phyloP scores from a whole-genome alignment of 2,113 vertebrate genomes.

The Syngnathoides biaculeatus region DNA sequence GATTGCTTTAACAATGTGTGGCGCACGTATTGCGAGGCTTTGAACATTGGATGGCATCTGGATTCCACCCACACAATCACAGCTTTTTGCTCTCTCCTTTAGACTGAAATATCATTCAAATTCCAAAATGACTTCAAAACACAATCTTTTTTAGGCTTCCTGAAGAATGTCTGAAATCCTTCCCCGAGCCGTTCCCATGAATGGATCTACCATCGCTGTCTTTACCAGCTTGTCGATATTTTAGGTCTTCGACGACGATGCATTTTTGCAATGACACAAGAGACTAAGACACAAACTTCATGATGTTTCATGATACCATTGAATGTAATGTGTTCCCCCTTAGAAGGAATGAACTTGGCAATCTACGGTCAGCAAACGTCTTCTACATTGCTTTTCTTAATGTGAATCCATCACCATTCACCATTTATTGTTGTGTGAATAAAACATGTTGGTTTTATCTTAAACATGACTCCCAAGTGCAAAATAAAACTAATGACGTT shows the following conservation, averaged over 20 bases:
- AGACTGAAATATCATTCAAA: conserved; percentile 63
- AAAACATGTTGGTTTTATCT: no score
- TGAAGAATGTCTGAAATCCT: conserved; percentile 56
- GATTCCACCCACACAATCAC: conserved; percentile 70
- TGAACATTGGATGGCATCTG: conserved; percentile 65
- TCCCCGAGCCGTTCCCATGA: conserved; percentile 42
- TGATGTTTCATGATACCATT: not conserved
- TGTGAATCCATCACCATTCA: no score
- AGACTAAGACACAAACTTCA: not conserved
- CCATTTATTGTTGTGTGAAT: no score
- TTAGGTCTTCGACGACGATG: conserved; percentile 46
- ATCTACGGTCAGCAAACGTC: no score
- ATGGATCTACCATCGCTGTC: conserved; percentile 37
- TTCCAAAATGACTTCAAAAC: conserved; percentile 57
- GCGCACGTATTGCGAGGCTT: conserved; percentile 69
- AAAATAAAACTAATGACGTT: no score
- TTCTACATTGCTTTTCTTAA: no score
- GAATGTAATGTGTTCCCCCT: no score
- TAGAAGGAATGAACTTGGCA: no score
- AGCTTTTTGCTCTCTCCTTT: conserved; percentile 58
- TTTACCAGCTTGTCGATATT: conserved; percentile 29
- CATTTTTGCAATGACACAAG: conserved; percentile 50
- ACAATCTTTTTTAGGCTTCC: conserved; percentile 35
- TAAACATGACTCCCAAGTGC: no score
- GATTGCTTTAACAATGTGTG: conserved; percentile 69